Conservation (phyloP, 2,888 invertebrate genomes). For the Pemphredon lugubris region DNA sequence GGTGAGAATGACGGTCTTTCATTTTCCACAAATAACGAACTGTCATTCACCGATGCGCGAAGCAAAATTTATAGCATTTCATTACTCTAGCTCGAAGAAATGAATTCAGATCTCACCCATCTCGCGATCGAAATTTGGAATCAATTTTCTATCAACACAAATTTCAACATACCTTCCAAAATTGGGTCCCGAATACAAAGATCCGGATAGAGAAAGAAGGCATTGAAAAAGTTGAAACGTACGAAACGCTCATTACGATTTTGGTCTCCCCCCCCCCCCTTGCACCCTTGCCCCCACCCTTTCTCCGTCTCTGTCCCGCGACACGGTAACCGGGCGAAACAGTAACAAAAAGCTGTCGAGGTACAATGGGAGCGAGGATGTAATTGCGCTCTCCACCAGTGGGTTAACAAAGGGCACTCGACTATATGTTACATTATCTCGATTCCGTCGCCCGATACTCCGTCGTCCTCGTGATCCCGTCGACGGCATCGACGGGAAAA, state of each 20-base stretch:
- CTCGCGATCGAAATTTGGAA: too few species aligned
- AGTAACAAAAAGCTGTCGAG: conserved; percentile 79
- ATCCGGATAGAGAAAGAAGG: neutral
- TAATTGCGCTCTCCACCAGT: conserved; percentile 74
- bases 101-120: too few species aligned
- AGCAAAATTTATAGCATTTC: too few species aligned
- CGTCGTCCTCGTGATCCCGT: conserved; percentile 24
- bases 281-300: neutral
- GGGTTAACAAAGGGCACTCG: conserved; percentile 64
- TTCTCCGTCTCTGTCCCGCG: neutral
- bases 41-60: too few species aligned
- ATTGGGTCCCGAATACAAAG: neutral
- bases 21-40: too few species aligned
- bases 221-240: conserved; percentile 16
- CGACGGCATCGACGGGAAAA: conserved; percentile 29
- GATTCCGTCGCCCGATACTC: conserved; percentile 63
- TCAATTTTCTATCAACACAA: neutral
- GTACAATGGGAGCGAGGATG: conserved; percentile 76
- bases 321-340: conserved; percentile 65
- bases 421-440: conserved; percentile 70
- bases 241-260: too few species aligned
- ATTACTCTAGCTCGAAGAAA: too few species aligned
- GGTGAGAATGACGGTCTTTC: too few species aligned
- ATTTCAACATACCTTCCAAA: neutral
- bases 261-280: neutral